Percentiles rank a stretch among this genome's conserved stretches.
Evolutionary conservation across 2,888 invertebrate species (phyloP).

Genomic region (Brachyptera putata): DNA sequence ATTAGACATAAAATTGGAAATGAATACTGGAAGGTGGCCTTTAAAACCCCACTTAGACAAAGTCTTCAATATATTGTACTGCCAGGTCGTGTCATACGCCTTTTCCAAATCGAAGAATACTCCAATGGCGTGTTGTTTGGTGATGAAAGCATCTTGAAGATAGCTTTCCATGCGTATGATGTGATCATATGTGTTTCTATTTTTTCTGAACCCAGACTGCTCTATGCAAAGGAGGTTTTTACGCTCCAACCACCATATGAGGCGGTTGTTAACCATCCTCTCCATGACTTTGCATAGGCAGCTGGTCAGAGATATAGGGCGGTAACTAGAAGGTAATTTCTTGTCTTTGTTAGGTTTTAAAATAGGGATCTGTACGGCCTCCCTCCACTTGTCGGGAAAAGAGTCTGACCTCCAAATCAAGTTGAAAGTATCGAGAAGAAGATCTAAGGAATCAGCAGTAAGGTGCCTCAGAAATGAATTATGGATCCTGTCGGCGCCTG

Average conservation of each 20-base stretch:
- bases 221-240: slow-evolving; percentile 28
- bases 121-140: slow-evolving; percentile 31
- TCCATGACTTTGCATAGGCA: slow-evolving; percentile 30
- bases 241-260: slow-evolving; percentile 33
- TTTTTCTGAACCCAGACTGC: no score
- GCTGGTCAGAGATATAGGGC: slow-evolving; percentile 36
- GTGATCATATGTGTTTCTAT: slow-evolving; percentile 11
- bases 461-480: no score
- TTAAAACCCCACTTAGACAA: no score
- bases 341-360: slow-evolving; percentile 3
- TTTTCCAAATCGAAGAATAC: no score
- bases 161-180: no score
- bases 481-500: no score
- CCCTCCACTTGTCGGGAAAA: slow-evolving; percentile 17
- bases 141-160: no score
- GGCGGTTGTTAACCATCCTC: slow-evolving; percentile 34
- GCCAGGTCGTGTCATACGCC: no score
- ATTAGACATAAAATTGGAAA: slow-evolving; percentile 14
- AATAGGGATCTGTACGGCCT: slow-evolving; percentile 1
- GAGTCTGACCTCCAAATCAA: no score
- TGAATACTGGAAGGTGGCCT: slow-evolving; percentile 27
- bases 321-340: slow-evolving; percentile 27
- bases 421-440: no score
- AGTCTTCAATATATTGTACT: slow-evolving; percentile 28
- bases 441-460: no score